Evolutionary conservation across 2,113 vertebrate species (phyloP), one percentile per base, ranked within the genome.

Genomic region (Lethenteron camtschaticum): DNA sequence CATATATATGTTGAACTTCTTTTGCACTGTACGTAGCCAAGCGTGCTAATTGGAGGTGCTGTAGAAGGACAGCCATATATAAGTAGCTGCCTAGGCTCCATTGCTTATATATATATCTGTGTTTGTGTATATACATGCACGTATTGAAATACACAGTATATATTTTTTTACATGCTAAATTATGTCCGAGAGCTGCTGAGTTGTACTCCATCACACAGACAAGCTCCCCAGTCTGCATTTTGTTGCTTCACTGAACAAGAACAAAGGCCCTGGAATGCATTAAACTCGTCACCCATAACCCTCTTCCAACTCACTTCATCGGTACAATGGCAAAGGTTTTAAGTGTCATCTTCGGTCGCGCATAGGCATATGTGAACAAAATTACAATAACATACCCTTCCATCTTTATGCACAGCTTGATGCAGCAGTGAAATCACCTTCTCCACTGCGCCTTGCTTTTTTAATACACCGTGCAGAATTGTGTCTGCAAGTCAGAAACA

Each of bases 381-480:
- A 6, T n/a, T 55, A 20, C 58, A 68, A 12, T 12, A 55, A 16
- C n/a, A 73, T 81, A 95, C 92, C 90, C 85, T 77, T 41, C 82
- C 82, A 76, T 81, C 81, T 74, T 77, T 80, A 68, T 81, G 76
- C 66, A 90, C 77, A 71, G 81, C 84, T 63, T 84, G 81, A 71
- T 71, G 74, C 75, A 95, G 81, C 74, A 85, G 81, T 73, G 79
- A 75, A 72, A 86, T 57, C 69, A 88, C 78, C 77, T 80, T 87
- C 71, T 90, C 90, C 73, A 79, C 75, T 70, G 87, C 74, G 72
- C 81, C 81, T 56, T 85, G 76, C 56, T 79, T 85, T 82, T 89
- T 90, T 77, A 96, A 77, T 69, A 81, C 77, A 1, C 75, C 71
- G 73, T 96, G 90, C 83, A 87, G 84, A 77, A 83, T 80, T 70